Percentiles rank a stretch among this genome's conserved stretches.
Conservation (phyloP, 2,797 vertebrate genomes). For the Coluber constrictor region DNA sequence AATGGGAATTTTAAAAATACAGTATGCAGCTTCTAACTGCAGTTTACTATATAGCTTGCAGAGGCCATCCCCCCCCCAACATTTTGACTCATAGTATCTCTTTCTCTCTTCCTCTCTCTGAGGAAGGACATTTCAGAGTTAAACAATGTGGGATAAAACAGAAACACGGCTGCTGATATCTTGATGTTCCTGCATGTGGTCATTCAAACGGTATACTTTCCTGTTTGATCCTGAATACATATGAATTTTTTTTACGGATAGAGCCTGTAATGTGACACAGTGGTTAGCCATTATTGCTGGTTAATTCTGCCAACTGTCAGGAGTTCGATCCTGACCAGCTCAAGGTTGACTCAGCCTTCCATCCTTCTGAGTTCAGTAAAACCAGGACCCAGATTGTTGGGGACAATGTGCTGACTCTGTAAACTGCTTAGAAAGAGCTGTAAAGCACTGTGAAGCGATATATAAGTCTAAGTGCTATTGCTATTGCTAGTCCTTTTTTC, state of each 20-base stretch:
- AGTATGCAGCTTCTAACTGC: background rate
- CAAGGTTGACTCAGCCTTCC: too few relatives aligned
- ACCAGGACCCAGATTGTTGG: too few relatives aligned
- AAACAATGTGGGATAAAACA: background rate
- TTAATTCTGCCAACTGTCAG: too few relatives aligned
- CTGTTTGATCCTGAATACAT: background rate
- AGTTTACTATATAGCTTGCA: background rate
- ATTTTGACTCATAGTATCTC: background rate
- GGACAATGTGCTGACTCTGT: too few relatives aligned
- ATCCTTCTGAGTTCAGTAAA: too few relatives aligned
- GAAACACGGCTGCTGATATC: background rate
- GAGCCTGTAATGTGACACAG: too few relatives aligned
- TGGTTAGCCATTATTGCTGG: too few relatives aligned
- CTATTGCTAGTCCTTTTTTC: background rate
- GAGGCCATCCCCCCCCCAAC: background rate
- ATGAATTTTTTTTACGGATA: background rate
- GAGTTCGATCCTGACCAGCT: too few relatives aligned
- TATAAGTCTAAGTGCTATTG: too few relatives aligned
- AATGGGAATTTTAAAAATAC: background rate
- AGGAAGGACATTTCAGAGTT: background rate
- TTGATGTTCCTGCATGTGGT: background rate
- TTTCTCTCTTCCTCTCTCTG: background rate
- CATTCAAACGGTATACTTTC: background rate
- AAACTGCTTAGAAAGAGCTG: too few relatives aligned
- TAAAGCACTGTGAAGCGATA: too few relatives aligned